Evolutionary conservation across 1,140 invertebrate species (phyloP).

Genomic region (Odontomachus brunneus): DNA sequence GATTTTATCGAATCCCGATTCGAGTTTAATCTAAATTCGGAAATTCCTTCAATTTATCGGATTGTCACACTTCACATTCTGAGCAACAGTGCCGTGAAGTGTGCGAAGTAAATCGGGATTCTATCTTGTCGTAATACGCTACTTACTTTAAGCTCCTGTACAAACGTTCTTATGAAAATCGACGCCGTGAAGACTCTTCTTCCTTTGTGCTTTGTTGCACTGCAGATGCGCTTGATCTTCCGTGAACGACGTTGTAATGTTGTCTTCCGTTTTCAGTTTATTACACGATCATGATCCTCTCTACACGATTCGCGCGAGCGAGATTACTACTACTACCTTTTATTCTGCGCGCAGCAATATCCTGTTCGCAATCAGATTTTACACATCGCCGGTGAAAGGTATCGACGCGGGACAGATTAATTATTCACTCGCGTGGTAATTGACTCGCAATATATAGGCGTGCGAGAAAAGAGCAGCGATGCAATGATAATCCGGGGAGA

Average conservation of each 20-base stretch:
- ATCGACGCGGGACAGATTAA: neutral
- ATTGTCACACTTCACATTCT: neutral
- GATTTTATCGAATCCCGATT: neutral
- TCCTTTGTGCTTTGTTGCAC: too few relatives aligned
- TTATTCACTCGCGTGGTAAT: neutral
- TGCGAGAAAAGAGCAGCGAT: neutral
- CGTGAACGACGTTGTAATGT: neutral
- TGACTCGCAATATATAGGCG: too few relatives aligned
- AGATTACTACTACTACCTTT: neutral
- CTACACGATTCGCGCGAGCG: too few relatives aligned
- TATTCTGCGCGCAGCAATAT: neutral
- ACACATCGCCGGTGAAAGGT: neutral
- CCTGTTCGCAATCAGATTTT: neutral
- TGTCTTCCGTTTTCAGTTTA: neutral
- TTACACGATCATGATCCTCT: neutral
- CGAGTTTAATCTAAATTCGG: neutral
- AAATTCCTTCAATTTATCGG: neutral
- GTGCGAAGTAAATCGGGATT: neutral
- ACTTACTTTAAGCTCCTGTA: neutral
- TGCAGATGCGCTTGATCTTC: neutral
- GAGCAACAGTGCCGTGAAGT: neutral
- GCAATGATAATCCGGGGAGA: too few relatives aligned
- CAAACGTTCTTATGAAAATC: slow-evolving; percentile 2
- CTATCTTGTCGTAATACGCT: neutral
- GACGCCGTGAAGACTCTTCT: too few relatives aligned